phyloP scores from a whole-genome alignment of 2,888 invertebrate genomes.

The Pristionchus fissidentatus region DNA sequence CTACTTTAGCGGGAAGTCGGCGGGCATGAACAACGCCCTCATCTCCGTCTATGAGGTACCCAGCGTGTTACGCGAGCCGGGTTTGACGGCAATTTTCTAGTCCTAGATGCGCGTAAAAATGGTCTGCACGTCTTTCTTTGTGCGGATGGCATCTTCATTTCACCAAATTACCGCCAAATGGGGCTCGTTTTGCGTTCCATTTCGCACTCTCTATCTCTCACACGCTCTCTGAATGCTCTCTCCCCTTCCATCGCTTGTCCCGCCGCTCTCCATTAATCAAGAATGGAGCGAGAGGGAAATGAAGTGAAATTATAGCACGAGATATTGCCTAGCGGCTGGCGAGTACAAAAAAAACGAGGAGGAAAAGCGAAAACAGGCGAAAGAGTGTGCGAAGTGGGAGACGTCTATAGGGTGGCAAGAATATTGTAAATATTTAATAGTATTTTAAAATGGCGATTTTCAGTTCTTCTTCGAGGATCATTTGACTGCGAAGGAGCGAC shows the following conservation, averaged over 20 bases:
- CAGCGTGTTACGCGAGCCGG: too few species aligned
- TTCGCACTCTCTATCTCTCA: not conserved
- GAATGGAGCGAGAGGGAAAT: not conserved
- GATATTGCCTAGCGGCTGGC: not conserved
- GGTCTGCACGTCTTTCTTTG: too few species aligned
- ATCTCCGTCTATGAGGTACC: conserved; percentile 61
- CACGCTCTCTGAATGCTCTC: not conserved
- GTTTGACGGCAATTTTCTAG: too few species aligned
- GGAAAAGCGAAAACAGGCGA: not conserved
- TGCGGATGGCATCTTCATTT: too few species aligned
- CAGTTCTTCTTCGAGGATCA: conserved; percentile 55
- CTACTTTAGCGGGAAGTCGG: conserved; percentile 62
- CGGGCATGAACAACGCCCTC: conserved; percentile 62
- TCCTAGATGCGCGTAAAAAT: too few species aligned
- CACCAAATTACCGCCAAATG: conserved; percentile 2
- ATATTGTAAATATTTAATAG: too few species aligned
- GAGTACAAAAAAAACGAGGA: not conserved
- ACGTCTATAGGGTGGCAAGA: too few species aligned
- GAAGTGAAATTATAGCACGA: conserved; percentile 17
- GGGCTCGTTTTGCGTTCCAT: not conserved
- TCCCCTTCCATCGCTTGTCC: not conserved
- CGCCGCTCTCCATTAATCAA: conserved; percentile 6
- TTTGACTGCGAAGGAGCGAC: conserved; percentile 50
- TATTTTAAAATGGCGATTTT: conserved; percentile 45
- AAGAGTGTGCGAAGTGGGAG: too few species aligned